Conservation (phyloP, 2,113 vertebrate genomes). For the Tamias sibiricus region DNA sequence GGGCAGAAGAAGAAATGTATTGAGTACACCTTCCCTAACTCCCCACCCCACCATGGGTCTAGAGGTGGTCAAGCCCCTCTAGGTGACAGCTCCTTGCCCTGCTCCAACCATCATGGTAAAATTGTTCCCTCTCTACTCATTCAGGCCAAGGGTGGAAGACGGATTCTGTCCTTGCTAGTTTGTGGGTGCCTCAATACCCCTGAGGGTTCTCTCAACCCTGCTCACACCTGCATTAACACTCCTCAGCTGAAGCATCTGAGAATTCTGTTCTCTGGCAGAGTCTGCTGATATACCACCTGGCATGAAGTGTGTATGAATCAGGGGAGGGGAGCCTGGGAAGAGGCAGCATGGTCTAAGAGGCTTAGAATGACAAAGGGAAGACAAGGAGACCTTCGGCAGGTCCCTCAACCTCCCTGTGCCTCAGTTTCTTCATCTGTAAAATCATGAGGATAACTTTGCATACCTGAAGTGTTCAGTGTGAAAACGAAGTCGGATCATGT, state of each 20-base stretch:
- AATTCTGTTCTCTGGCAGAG: conserved; percentile 43
- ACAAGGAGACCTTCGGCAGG: not conserved
- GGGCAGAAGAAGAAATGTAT: not conserved
- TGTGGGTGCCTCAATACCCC: not conserved
- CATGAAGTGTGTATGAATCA: not conserved
- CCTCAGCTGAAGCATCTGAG: not conserved
- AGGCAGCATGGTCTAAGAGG: not conserved
- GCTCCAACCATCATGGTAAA: not conserved
- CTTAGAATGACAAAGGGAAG: not conserved
- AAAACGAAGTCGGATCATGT: not conserved
- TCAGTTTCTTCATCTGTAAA: conserved; percentile 33
- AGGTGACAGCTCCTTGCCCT: not conserved
- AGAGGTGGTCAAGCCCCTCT: rapidly evolving
- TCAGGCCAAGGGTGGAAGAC: not conserved
- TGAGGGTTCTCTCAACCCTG: not conserved
- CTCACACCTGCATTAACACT: conserved; percentile 1
- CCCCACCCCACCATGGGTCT: not conserved
- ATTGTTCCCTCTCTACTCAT: not conserved
- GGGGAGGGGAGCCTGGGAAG: not conserved
- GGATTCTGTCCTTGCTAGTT: not conserved
- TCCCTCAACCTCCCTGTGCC: not conserved
- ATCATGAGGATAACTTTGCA: not conserved
- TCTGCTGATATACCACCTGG: not conserved
- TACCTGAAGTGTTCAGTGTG: not conserved
- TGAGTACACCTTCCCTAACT: not conserved